Base-by-base conservation (phyloP, 2,797 vertebrate genomes). In the Octomys mimax region DNA sequence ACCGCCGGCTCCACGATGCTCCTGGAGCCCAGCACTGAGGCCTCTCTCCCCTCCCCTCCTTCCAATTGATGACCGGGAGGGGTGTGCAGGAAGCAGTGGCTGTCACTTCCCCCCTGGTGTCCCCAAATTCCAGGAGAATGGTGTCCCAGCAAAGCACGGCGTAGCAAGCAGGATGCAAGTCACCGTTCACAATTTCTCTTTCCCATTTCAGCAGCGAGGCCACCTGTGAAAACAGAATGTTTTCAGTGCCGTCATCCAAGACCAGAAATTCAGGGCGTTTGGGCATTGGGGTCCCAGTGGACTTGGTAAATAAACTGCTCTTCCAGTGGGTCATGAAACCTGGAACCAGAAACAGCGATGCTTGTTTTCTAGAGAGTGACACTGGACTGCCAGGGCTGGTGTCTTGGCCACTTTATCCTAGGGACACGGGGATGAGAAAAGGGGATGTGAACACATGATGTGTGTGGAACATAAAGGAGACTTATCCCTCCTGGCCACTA, bases 161-260 rank as follows among this genome's bases (percentile, higher is more conserved):
- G 9, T 42, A 24, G 21, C 5, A 73, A 96, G 75, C 73, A 89
- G 61, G 77, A 83, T 96, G 73, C 24, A 83, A 87, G 61, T 70
- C 61, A 33, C 54, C 91, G 36, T 91, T 95, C 90, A 89, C n/a
- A 70, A 64, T 77, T 73, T 91, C 91, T 71, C 62, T 83, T 91
- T 87, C 84, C 33, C 52, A 91, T 94, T 85, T 96, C 87, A 85
- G 36, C 61, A 70, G 87, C 24, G 13, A 95, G 81, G 52, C 62
- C 97, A 95, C 89, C 94, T 97, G 95, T 77, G 81, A 90, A 96
- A 97, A 96, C 77, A 94, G 33, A 95, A 90, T 22, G 1, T 92
- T 80, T 64, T 96, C 66, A 33, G 31, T 77, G 75, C 91, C 83
- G 71, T 95, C 70, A 61, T 82, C 70, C 64, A 89, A 61, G 68